These are phyloP conservation scores for Gonatopus flavifemur DNA, from an alignment of 1,140 invertebrate genomes.

Conservation along the genomic window DNA sequence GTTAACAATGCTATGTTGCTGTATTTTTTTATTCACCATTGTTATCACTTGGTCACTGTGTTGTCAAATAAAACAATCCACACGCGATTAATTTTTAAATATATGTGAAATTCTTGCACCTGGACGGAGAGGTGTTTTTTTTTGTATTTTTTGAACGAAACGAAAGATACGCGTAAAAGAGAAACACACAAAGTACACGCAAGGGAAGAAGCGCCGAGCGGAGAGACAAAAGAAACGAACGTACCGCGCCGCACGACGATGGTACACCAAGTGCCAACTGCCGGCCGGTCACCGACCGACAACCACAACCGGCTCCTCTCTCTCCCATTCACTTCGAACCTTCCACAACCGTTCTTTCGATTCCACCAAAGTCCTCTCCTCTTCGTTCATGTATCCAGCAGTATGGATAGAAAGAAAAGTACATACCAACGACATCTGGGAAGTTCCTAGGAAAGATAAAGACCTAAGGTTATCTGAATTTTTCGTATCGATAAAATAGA, in stretches of 20 bases:
- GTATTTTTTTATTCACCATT: background rate
- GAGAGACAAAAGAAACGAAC: background rate
- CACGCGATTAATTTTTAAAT: too few species aligned
- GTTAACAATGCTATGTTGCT: too few species aligned
- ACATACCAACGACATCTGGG: too few species aligned
- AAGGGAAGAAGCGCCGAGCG: background rate
- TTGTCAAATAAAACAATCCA: too few species aligned
- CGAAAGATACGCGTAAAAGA: background rate
- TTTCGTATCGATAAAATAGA: too few species aligned
- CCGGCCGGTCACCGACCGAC: conserved; percentile 27
- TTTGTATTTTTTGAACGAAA: too few species aligned
- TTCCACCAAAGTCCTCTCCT: conserved; percentile 1
- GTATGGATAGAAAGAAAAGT: too few species aligned
- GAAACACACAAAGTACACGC: background rate
- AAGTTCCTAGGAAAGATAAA: too few species aligned
- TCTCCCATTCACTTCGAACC: conserved; percentile 8
- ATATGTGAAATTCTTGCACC: too few species aligned
- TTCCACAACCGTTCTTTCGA: conserved; percentile 9
- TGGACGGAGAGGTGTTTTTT: background rate
- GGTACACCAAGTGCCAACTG: conserved; percentile 42
- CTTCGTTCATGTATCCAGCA: background rate
- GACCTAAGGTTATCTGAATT: too few species aligned
- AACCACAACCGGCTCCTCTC: conserved; percentile 12
- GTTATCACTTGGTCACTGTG: too few species aligned
- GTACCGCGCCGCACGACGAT: conserved; percentile 34